These are phyloP conservation scores for Alloscopus bannaensis DNA, from an alignment of 2,888 invertebrate genomes.

Conservation along the genomic window DNA sequence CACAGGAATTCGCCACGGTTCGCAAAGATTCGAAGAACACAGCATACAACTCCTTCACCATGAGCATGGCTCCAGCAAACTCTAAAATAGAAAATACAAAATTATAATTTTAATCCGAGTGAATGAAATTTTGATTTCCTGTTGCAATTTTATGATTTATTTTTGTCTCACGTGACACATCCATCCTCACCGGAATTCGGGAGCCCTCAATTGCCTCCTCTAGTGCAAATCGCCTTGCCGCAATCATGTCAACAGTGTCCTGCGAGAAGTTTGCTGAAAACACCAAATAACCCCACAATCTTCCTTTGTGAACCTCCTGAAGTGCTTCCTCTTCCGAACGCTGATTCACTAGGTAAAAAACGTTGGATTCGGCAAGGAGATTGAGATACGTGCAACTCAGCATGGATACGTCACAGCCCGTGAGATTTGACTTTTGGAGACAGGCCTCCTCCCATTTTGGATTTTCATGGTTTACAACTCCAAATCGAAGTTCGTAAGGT, in stretches of 20 bases:
- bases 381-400: too few relatives aligned
- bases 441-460: too few relatives aligned
- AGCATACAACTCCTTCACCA: neutral
- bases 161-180: constrained; percentile 12
- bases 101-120: too few relatives aligned
- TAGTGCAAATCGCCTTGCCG: constrained; percentile 14
- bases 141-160: neutral
- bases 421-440: too few relatives aligned
- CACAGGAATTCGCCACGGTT: neutral
- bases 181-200: neutral
- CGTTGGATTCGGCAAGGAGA: too few relatives aligned
- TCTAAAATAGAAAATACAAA: too few relatives aligned
- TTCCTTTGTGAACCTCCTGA: constrained; percentile 41
- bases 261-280: constrained; percentile 11
- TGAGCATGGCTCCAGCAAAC: neutral
- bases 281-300: constrained; percentile 46
- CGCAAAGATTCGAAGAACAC: neutral
- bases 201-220: constrained; percentile 32
- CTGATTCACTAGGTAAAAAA: too few relatives aligned
- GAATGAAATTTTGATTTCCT: too few relatives aligned
- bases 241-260: neutral
- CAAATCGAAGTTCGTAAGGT: too few relatives aligned
- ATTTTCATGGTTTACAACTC: too few relatives aligned
- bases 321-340: constrained; percentile 42
- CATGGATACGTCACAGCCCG: too few relatives aligned